Base-by-base conservation (phyloP, 2,797 vertebrate genomes). In the Micropoecilia bifurca region DNA sequence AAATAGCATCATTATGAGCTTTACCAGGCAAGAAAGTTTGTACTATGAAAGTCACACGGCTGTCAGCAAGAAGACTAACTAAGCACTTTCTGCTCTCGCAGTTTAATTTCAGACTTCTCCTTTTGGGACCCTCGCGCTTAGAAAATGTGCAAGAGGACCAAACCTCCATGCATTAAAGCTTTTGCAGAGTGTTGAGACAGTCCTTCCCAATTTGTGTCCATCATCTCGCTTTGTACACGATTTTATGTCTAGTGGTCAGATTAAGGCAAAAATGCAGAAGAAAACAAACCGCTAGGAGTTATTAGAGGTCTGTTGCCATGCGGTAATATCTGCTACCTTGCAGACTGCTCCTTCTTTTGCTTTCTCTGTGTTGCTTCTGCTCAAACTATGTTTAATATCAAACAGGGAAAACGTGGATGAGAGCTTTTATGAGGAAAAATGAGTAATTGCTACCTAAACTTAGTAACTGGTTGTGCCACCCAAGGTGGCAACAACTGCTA, bases 11-110 rank as follows among this genome's bases (percentile, higher is more conserved):
- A 46, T 71, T 71, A 45, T 46, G n/a, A 46, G 41, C 2, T 28
- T 45, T 71, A 28, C 43, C 68, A 46, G 68, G 68, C 43, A 46
- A 71, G 25, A 28, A 71, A 71, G 25, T 71, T 71, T 71, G 68
- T 71, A 28, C 5, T 45, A 71, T 46, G 12, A 71, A 46, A 71
- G 43, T 45, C 25, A 71, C 30, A 43, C 39, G 28, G 41, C 68
- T 71, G 41, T 71, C 68, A 71, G 68, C 68, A 46, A 71, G 68
- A 46, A 28, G 41, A 4, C 5, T 46, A 46, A 30, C 68, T 45
- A 71, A 71, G 68, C 43, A 46, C 5, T 71, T 74, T 74, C 73
- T 74, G 36, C 53, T n/a, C 25, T 57, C 2, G 41, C 39, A 45
- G 41, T 69, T 71, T 71, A 45, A 71, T 71, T 57, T 75, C n/a